Base-by-base conservation (phyloP, 2,888 invertebrate species). In the Aspidiotus rigidus region DNA sequence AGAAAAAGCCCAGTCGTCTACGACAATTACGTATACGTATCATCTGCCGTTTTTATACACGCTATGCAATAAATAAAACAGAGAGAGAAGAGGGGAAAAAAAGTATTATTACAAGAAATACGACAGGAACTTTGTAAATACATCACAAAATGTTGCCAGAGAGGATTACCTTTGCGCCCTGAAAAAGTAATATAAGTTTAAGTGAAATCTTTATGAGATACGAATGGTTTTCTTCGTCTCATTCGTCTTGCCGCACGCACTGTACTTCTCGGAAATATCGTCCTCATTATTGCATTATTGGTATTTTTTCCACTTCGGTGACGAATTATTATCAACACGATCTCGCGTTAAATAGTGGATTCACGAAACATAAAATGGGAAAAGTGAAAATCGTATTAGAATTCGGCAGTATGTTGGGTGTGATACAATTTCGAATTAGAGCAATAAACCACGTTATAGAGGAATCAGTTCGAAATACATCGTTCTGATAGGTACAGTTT, bases 141-240 rank as follows among this genome's bases (percentile, higher is more conserved):
- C 67, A 67, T 67, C 67, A 67, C 60, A 59, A 60, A 67, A 59
- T 28, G 59, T 67, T 60, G 67, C 67, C 28, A 67, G 60, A 67
- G 67, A 67, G 67, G 67, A 67, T 67, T 67, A 67, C 44, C 53
- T 67, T 67, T 11, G 67, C 67, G 67, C 67, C 64, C 59, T 59
- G 59, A 60, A 49, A 67, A 67, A 67, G 60, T 67, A 67, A 67
- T 67, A 67, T 28, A 67, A 42, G 67, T 67, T 67, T 67, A 67
- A 67, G 67, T 67, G 67, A 67, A 67, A 67, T 67, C 60, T 67
- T 67, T 67, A 67, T 67, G 67, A 67, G 67, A 44, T 28, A 49
- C 17, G n/a, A 49, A 59, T 60, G 49, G 13, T 59, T 59, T 59
- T 59, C 13, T 28, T 59, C 13, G 5, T 59, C 28, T 8, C 28